Conservation (phyloP, 2,888 invertebrate genomes). For the Holacanthella duospinosa region DNA sequence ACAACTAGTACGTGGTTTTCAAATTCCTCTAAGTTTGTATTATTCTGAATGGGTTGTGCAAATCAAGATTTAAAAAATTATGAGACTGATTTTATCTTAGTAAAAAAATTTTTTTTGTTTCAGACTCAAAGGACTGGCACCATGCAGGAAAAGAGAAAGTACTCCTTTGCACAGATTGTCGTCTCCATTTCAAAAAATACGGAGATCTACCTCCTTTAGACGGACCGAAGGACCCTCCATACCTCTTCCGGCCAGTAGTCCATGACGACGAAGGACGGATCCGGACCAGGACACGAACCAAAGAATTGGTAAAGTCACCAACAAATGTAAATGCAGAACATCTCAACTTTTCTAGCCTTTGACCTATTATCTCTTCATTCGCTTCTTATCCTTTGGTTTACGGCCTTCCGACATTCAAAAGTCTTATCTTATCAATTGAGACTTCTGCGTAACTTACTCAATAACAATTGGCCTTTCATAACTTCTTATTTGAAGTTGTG, state of each 20-base stretch:
- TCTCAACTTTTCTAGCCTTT: not conserved
- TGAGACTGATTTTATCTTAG: not conserved
- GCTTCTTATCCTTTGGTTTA: not conserved
- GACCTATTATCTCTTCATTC: not conserved
- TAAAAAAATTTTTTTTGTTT: not conserved
- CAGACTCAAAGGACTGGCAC: slow-evolving; percentile 61
- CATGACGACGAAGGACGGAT: slow-evolving; percentile 71
- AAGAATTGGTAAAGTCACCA: slow-evolving; percentile 52
- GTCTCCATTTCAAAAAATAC: slow-evolving; percentile 63
- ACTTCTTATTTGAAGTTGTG: no score
- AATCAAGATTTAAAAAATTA: not conserved
- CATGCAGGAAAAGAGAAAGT: slow-evolving; percentile 60
- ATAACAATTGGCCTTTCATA: no score
- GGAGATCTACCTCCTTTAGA: slow-evolving; percentile 55
- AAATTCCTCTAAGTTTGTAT: no score
- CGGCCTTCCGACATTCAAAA: no score
- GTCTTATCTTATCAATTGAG: no score
- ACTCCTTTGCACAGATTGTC: slow-evolving; percentile 64
- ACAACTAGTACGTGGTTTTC: no score
- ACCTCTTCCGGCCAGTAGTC: slow-evolving; percentile 53
- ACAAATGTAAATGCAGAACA: slow-evolving; percentile 32
- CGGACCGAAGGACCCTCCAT: slow-evolving; percentile 40
- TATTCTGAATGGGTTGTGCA: no score
- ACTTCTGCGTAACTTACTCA: no score
- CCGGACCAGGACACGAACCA: slow-evolving; percentile 64